Evolutionary conservation across 1,140 invertebrate genomes (phyloP).

Genomic region (Drosophila ercepeae): DNA sequence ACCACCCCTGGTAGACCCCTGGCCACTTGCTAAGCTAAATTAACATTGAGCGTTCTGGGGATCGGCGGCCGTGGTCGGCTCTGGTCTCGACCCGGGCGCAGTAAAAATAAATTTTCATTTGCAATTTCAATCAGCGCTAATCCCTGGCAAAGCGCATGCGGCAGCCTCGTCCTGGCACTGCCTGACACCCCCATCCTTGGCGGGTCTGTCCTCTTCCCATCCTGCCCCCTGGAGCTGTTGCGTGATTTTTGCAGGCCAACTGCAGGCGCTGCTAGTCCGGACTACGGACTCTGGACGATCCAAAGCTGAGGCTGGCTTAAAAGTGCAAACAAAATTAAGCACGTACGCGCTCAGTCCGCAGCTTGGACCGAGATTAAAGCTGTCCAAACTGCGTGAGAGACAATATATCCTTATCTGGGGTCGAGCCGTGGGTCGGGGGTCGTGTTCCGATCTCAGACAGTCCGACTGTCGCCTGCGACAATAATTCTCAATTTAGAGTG

Average conservation of each 20-base stretch:
- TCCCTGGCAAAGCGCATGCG: constrained; percentile 79
- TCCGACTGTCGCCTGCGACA: constrained; percentile 69
- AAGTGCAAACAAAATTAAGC: constrained; percentile 82
- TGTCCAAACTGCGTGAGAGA: constrained; percentile 79
- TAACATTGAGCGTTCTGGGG: constrained; percentile 53
- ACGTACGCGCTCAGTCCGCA: constrained; percentile 71
- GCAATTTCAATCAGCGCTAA: constrained; percentile 83
- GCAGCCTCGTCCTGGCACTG: constrained; percentile 28
- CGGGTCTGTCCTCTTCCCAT: too few species aligned
- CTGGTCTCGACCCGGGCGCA: constrained; percentile 37
- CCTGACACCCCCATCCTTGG: constrained; percentile 20
- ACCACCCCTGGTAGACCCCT: background rate
- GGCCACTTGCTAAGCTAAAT: constrained; percentile 61
- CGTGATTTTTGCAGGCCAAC: constrained; percentile 80
- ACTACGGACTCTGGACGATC: constrained; percentile 4
- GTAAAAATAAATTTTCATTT: constrained; percentile 83
- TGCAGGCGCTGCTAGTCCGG: constrained; percentile 60
- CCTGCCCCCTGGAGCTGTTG: constrained; percentile 18
- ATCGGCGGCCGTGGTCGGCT: constrained; percentile 1
- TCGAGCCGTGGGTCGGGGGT: constrained; percentile 1
- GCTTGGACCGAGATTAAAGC: constrained; percentile 73
- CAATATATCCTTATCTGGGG: constrained; percentile 81
- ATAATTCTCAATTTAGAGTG: constrained; percentile 83
- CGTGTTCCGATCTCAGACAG: constrained; percentile 22
- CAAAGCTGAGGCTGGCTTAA: constrained; percentile 60